Base-by-base conservation (phyloP, 1,140 invertebrate genomes). In the Eulimnadia texana region DNA sequence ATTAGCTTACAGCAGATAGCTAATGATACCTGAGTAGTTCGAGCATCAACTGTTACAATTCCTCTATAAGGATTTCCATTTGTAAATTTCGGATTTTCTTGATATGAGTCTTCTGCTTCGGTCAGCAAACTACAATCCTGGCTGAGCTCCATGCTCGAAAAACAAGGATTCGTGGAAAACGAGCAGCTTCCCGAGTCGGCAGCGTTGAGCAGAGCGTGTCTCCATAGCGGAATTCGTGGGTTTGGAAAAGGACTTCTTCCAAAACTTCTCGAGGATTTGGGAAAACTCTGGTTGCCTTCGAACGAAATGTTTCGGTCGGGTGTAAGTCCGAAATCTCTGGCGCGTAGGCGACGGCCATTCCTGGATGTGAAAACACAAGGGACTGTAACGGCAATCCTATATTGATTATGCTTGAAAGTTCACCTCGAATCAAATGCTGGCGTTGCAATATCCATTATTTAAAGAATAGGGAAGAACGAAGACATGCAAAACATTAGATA, bases 221-320 rank as follows among this genome's bases (percentile, higher is more conserved):
- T 42, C 33, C 33, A 42, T 16, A 42, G 33, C 33, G 33, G 33
- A 9, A 42, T 6, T 6, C 33, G 33, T 9, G 6, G 33, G 16
- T 42, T 42, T 16, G 6, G 6, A 16, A 42, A 42, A 16, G 6
- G 33, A 16, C 16, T 42, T 42, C 33, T 42, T 6, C 16, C 16
- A 16, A 9, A 9, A 16, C 33, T 57, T 33, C 28, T 57, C 25
- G 25, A 22, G 2, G 29, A 27, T 29, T 33, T 57, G 2, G 55
- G 55, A 57, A 57, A 57, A 19, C 55, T 57, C 11, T 57, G 55
- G 16, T 57, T 57, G 23, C 27, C 16, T 10, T 57, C 55, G 1
- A 57, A 28, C 16, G 55, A 57, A 16, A 16, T 29, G 29, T 57
- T 57, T 27, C 23, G 20, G 25, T 25, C 22, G 19, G 55, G 25